Evolutionary conservation across 2,888 invertebrate species (phyloP), one percentile per base, ranked within the genome.

Genomic region (Thera obeliscata): DNA sequence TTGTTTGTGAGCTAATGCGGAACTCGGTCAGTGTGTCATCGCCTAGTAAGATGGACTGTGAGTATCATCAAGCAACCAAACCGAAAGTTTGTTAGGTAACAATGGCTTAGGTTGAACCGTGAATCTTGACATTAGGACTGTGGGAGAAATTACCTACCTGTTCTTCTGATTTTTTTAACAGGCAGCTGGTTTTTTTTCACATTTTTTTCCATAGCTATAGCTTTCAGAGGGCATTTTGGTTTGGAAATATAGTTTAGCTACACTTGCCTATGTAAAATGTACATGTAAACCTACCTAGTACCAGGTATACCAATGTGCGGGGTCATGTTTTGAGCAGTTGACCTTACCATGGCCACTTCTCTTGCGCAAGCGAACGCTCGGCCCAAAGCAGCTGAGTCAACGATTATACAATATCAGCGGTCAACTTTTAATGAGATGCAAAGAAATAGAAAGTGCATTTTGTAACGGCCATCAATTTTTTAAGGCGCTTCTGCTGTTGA

Each of bases 391-490:
- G 65, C 69, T 67, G 70, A 73, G 36, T 73, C 74, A 73, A 41
- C 52, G 69, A 65, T 76, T 78, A 78, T 76, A 76, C 76, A 76
- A 78, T 73, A 74, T 66, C 67, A 67, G 65, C 62, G 71, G 68
- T 59, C 63, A 65, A 66, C 56, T 56, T 54, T 75, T 38, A 74
- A 76, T 76, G 65, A 73, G 74, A 76, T 78, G 74, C 74, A 73
- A 57, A 70, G 69, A 74, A 74, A 73, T 76, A 76, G 76, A 78
- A 76, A 76, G 76, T 73, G 48, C 63, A 61, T 72, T 72, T 74
- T 72, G 76, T 69, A 69, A 70, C 56, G 60, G 66, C 41, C 52
- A 61, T 59, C 52, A 54, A 33, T 52, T 56, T 48, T 59, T 22
- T 49, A 60, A 55, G 41, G 49, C 52, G 33, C 12, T 50, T 46